A percentile compares a stretch with the other conserved stretches of the same genome.
Conservation (phyloP, 2,888 invertebrate genomes). For the Pterobdella sp. region DNA sequence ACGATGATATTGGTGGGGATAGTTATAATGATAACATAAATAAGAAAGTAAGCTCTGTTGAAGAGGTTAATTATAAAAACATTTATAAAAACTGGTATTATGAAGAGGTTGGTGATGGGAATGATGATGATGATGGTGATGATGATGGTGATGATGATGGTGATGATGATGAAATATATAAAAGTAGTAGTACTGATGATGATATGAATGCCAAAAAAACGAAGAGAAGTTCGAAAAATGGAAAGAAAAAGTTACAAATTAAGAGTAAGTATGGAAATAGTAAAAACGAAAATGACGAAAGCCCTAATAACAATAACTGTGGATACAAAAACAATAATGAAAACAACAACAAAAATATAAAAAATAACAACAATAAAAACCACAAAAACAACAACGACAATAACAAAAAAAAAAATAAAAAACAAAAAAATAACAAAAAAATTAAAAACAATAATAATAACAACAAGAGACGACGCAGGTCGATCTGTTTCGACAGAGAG, state of each 20-base stretch:
- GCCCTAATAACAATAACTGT: not conserved
- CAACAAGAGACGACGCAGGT: not conserved
- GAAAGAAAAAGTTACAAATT: not conserved
- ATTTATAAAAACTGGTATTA: not conserved
- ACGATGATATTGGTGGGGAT: not conserved
- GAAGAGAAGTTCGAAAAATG: not conserved
- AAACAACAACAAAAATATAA: not conserved
- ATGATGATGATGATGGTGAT: not conserved
- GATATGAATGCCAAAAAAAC: not conserved
- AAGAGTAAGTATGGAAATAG: not conserved
- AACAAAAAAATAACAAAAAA: not conserved
- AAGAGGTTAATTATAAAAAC: not conserved
- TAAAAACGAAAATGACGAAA: not conserved
- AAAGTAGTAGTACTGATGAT: not conserved
- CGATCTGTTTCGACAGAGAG: conserved; percentile 9
- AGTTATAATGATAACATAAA: not conserved
- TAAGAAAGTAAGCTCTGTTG: not conserved
- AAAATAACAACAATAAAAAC: not conserved
- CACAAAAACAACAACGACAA: not conserved
- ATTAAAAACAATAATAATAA: not conserved
- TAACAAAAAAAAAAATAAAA: not conserved
- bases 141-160: not conserved
- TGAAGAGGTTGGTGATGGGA: not conserved
- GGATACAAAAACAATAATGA: not conserved
- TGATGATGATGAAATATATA: not conserved